A percentile compares a stretch with the other conserved stretches of the same genome.
Conservation (phyloP, 2,888 invertebrate genomes). For the Sinopyrophorus schimmeli region DNA sequence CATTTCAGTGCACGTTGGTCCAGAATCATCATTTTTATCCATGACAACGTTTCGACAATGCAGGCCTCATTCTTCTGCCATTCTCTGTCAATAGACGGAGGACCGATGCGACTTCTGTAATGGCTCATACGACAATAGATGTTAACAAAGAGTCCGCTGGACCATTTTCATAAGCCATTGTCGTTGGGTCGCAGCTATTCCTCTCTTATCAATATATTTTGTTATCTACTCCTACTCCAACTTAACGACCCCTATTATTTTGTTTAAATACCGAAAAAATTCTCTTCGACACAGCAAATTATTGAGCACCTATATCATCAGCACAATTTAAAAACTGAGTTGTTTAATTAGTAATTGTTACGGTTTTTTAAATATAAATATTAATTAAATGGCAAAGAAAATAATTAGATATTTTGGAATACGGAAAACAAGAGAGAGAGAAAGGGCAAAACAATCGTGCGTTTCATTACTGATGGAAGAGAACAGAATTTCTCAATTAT, state of each 20-base stretch:
- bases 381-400: too few species aligned
- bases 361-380: too few species aligned
- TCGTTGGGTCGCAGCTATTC: conserved; percentile 48
- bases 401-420: too few species aligned
- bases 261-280: too few species aligned
- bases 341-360: too few species aligned
- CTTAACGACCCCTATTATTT: conserved; percentile 21
- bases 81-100: conserved; percentile 47
- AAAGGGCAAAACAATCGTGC: too few species aligned
- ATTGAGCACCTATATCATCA: too few species aligned
- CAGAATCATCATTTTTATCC: conserved; percentile 53
- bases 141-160: conserved; percentile 54
- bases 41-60: conserved; percentile 53
- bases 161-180: conserved; percentile 55
- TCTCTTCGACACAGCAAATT: too few species aligned
- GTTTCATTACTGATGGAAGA: conserved; percentile 18
- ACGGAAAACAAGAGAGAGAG: too few species aligned
- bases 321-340: too few species aligned
- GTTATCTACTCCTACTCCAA: conserved; percentile 39
- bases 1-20: conserved; percentile 51
- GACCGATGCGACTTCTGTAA: conserved; percentile 50
- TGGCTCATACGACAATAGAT: conserved; percentile 53
- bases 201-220: conserved; percentile 48
- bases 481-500: conserved; percentile 29
- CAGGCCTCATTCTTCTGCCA: conserved; percentile 48